phyloP scores from a whole-genome alignment of 2,797 vertebrate species.

The Malurus splendens region DNA sequence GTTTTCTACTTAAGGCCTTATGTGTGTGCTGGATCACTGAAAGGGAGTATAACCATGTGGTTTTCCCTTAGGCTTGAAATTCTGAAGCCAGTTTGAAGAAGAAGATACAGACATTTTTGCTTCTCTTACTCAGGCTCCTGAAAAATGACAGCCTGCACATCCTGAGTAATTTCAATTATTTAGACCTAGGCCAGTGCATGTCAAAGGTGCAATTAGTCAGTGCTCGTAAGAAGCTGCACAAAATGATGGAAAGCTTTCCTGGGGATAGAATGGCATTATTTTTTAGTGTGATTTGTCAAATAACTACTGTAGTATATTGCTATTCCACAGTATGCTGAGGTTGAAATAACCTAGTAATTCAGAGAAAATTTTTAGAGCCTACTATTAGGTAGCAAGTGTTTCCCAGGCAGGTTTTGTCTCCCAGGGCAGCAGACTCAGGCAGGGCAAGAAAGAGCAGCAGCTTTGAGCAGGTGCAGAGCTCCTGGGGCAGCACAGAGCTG shows the following conservation, averaged over 20 bases:
- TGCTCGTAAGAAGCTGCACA: background rate
- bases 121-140: background rate
- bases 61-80: background rate
- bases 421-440: background rate
- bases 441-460: background rate
- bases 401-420: background rate
- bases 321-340: background rate
- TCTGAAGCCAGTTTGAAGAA: background rate
- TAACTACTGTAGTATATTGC: background rate
- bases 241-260: background rate
- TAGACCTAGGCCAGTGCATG: background rate
- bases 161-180: background rate
- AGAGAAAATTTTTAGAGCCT: background rate
- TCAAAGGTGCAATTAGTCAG: background rate
- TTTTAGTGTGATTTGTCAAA: background rate
- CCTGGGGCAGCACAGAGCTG: rapidly evolving
- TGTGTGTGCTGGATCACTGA: background rate
- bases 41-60: background rate
- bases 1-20: background rate
- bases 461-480: background rate
- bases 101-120: background rate
- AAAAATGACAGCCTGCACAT: background rate
- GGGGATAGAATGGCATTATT: background rate
- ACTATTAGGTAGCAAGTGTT: background rate
- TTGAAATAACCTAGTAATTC: background rate